Base-by-base conservation (phyloP, 2,888 invertebrate genomes). In the Scaptomyza parva region DNA sequence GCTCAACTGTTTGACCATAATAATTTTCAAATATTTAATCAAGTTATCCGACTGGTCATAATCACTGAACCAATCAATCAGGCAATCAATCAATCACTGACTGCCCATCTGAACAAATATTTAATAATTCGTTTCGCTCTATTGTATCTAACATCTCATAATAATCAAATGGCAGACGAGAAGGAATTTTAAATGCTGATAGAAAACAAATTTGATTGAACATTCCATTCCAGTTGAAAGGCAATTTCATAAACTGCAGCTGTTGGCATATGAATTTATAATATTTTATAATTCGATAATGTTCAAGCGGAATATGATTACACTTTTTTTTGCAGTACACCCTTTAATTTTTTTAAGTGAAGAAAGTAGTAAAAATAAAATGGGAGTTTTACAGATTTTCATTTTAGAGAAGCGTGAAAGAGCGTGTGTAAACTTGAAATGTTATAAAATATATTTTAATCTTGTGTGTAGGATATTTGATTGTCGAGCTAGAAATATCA, bases 51-150 rank as follows among this genome's bases (percentile, higher is more conserved):
- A 22, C 6, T 12, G 24, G 22, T 40, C 24, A 12, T 39, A 18
- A 45, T 28, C 28, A 8, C 28, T 30, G 26, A n/a, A n/a, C n/a
- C 22, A 69, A 58, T 59, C 33, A 69, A 58, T 59, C 70, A 70
- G 24, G 53, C 48, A 33, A 44, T 40, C 43, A 24, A 22, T 50
- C 51, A 58, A 50, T 57, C 61, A 57, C 26, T 51, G 41, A 51
- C 14, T 53, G 35, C 8, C 18, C 18, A 51, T 18, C 30, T 69
- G 24, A 45, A 44, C 51, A 63, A 47, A 61, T 28, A 47, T 24
- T 50, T 26, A 39, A 30, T 17, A 53, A 37, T 33, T 18, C 2
- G 28, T 30, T 6, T 18, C 11, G 9, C 44, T 9, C 11, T 35
- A 6, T 33, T 9, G 17, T 20, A n/a, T 30, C 45, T 14, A 11